Conservation (phyloP, 2,113 vertebrate species). For the Globicephala melas region DNA sequence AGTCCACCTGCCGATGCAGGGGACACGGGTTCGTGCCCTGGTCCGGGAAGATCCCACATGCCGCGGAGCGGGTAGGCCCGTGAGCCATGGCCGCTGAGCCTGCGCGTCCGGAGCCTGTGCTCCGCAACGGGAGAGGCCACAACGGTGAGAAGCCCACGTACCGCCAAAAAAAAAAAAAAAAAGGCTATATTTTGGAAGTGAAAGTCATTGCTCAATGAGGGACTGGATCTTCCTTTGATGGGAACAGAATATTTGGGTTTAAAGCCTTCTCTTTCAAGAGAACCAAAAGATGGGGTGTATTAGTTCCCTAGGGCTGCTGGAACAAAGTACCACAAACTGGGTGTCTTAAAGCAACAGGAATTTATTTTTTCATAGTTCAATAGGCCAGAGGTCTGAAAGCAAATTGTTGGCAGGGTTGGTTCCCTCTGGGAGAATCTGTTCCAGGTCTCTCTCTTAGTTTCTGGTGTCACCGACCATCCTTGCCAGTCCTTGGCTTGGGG, state of each 20-base stretch:
- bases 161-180: not conserved
- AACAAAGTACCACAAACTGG: not conserved
- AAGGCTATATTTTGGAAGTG: not conserved
- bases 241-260: slow-evolving; percentile 28
- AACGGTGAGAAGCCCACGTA: too few relatives aligned
- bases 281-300: not conserved
- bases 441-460: not conserved
- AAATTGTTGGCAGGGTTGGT: not conserved
- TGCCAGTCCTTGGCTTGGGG: not conserved
- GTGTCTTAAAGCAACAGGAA: not conserved
- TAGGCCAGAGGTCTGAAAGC: not conserved
- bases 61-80: too few relatives aligned
- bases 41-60: too few relatives aligned
- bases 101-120: too few relatives aligned
- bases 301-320: not conserved
- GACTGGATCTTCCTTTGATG: not conserved
- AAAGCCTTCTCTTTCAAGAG: not conserved
- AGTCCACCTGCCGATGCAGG: too few relatives aligned
- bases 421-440: not conserved
- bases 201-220: not conserved
- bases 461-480: not conserved
- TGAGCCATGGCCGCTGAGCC: too few relatives aligned
- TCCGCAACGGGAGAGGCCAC: too few relatives aligned
- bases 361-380: not conserved
- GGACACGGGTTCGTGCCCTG: too few relatives aligned